Percentiles rank a stretch among this genome's conserved stretches.
These are phyloP conservation scores for Brenthis hecate DNA, from an alignment of 2,888 invertebrate species.

Conservation along the genomic window DNA sequence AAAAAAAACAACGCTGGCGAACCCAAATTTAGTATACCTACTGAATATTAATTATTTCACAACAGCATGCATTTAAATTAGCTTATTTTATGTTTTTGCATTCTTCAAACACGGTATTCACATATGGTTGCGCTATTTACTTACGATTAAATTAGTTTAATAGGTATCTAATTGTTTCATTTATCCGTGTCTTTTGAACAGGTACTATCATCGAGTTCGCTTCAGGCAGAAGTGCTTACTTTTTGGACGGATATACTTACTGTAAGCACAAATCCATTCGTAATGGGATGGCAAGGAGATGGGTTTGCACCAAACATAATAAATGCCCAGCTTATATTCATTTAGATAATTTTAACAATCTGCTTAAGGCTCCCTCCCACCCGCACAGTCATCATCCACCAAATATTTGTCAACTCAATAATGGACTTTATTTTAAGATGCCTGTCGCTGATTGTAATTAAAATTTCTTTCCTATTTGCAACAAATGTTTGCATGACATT, in stretches of 20 bases:
- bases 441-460: neutral
- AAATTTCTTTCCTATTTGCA: too few relatives aligned
- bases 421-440: neutral
- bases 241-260: conserved; percentile 42
- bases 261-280: conserved; percentile 35
- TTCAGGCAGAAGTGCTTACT: conserved; percentile 37
- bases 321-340: conserved; percentile 43
- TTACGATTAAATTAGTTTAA: neutral
- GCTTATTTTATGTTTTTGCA: too few relatives aligned
- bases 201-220: conserved; percentile 38
- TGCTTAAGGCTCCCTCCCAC: neutral
- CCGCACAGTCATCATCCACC: conserved; percentile 2
- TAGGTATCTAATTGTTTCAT: neutral
- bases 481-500: too few relatives aligned
- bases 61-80: too few relatives aligned
- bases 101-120: too few relatives aligned
- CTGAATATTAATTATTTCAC: too few relatives aligned
- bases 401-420: neutral
- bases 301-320: conserved; percentile 44
- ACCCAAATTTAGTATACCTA: too few relatives aligned
- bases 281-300: conserved; percentile 37
- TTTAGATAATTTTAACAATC: conserved; percentile 34
- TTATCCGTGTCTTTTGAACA: conserved; percentile 17
- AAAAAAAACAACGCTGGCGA: too few relatives aligned
- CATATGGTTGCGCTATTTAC: too few relatives aligned